Base-by-base conservation (phyloP, 2,113 vertebrate species). In the Myxocyprinus asiaticus region DNA sequence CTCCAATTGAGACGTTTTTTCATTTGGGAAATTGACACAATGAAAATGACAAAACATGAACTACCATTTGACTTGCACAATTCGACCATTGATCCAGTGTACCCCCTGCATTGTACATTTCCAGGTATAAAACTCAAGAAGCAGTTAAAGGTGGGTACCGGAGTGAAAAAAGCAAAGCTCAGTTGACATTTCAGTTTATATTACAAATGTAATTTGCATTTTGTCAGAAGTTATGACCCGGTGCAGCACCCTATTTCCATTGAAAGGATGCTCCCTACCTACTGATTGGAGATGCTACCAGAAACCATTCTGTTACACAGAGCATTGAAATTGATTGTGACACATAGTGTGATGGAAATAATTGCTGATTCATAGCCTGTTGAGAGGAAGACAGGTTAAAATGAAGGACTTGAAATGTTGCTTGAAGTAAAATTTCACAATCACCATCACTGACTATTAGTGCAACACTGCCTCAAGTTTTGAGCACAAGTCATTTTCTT, bases 211-310 rank as follows among this genome's bases (percentile, higher is more conserved):
- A 92, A 94, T 95, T 95, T 95, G 86, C 88, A 91, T 94, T 90
- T 92, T 94, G 93, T 94, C 94, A 93, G 90, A 94, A 94, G 94
- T 94, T 93, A 89, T 94, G 94, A 97, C 94, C 94, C 93, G 92
- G 89, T 91, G 88, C 95, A 95, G 95, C 95, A 95, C 94, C 91
- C 93, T 94, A 93, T 96, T 94, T 94, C 88, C 93, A 94, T 92
- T 91, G 91, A 88, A 93, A 89, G 91, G 91, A 88, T 90, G 86
- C 80, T 94, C 93, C 92, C 94, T 94, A 89, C 90, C 91, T 91
- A 88, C 92, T 95, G 93, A 96, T 95, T 94, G 94, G 92, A 95
- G 92, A 90, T 96, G 96, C 96, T 95, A 92, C 93, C 92, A 95
- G 93, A 94, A 96, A 97, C 94, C 95, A 95, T 95, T 94, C 95